These are phyloP conservation scores for Meda fulgida DNA, from an alignment of 2,797 vertebrate species.

Conservation along the genomic window DNA sequence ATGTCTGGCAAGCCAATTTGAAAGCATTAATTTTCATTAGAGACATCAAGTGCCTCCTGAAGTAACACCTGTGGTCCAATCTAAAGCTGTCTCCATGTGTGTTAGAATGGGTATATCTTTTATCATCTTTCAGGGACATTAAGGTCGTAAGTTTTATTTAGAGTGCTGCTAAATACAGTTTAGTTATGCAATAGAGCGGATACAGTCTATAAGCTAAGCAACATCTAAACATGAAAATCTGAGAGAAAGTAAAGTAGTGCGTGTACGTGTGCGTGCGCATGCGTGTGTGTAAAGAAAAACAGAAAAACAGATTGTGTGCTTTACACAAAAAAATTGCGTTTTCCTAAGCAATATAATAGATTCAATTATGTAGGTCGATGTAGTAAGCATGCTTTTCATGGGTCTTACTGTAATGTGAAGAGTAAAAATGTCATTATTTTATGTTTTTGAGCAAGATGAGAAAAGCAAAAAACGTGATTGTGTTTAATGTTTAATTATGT, in stretches of 20 bases:
- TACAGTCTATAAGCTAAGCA: neutral
- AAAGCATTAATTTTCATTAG: conserved; percentile 80
- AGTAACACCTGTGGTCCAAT: conserved; percentile 74
- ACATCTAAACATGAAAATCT: neutral
- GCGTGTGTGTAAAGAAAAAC: neutral
- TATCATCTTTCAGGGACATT: neutral
- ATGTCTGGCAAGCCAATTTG: conserved; percentile 77
- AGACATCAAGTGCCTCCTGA: conserved; percentile 65
- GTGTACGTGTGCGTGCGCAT: neutral
- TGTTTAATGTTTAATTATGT: neutral
- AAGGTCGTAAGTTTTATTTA: neutral
- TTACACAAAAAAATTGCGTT: neutral
- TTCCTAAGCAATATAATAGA: neutral
- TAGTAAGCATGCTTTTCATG: neutral
- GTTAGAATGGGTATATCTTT: conserved; percentile 1
- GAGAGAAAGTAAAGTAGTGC: neutral
- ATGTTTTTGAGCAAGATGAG: neutral
- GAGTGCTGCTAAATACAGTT: neutral
- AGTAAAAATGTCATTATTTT: neutral
- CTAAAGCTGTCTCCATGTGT: conserved; percentile 38
- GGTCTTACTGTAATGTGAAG: neutral
- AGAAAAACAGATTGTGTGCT: neutral
- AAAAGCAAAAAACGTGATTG: neutral
- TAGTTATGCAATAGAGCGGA: neutral
- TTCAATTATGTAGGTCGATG: neutral